These are phyloP conservation scores for Sorex fumeus DNA, from an alignment of 2,113 vertebrate species.

Conservation along the genomic window DNA sequence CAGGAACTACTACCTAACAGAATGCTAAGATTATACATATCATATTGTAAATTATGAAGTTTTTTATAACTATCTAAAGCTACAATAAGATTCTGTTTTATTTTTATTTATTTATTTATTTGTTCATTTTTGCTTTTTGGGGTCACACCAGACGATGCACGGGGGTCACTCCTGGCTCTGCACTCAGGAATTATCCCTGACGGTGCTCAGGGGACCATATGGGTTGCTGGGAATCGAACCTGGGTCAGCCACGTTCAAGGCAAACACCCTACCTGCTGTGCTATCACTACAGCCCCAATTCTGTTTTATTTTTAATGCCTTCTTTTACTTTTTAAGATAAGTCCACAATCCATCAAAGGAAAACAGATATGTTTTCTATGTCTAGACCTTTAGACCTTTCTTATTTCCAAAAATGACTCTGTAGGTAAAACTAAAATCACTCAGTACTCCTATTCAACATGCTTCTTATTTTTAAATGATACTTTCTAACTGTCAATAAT, in stretches of 20 bases:
- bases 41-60: neutral
- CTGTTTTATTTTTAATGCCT: neutral
- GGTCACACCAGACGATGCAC: too few relatives aligned
- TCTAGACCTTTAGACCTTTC: neutral
- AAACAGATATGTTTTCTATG: neutral
- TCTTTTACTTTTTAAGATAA: neutral
- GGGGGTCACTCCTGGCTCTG: too few relatives aligned
- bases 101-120: too few relatives aligned
- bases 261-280: too few relatives aligned
- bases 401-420: neutral
- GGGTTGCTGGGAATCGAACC: too few relatives aligned
- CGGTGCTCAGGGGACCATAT: too few relatives aligned
- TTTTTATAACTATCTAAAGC: neutral
- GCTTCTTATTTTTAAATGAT: neutral
- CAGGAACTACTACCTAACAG: neutral
- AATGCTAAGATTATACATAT: neutral
- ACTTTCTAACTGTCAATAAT: neutral
- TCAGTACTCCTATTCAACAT: neutral
- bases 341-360: neutral
- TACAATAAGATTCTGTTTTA: neutral
- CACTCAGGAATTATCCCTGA: too few relatives aligned
- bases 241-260: too few relatives aligned
- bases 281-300: too few relatives aligned
- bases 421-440: neutral
- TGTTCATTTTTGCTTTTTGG: too few relatives aligned